Evolutionary conservation across 2,113 vertebrate species (phyloP).

Genomic region (Ceuthmochares aereus): DNA sequence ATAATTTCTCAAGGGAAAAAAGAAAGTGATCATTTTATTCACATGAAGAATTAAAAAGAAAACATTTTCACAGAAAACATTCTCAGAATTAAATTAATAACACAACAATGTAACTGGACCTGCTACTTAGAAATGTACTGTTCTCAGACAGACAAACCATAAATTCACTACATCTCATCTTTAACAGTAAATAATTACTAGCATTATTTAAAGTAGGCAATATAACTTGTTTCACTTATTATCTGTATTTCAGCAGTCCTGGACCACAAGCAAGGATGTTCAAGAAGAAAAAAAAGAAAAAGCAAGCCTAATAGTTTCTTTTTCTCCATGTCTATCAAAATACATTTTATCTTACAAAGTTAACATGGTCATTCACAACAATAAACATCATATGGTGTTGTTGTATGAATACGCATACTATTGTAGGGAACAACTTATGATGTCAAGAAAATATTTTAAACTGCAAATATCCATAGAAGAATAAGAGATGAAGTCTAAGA

Average conservation of each 20-base stretch:
- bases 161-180: neutral
- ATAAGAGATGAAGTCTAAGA: neutral
- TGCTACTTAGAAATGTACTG: neutral
- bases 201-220: neutral
- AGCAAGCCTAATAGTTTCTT: neutral
- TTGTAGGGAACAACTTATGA: neutral
- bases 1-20: neutral
- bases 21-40: neutral
- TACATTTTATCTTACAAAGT: neutral
- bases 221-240: neutral
- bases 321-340: neutral
- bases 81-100: neutral
- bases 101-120: neutral
- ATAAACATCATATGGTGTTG: neutral
- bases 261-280: neutral
- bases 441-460: neutral
- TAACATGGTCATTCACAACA: neutral
- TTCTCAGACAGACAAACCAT: neutral
- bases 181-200: neutral
- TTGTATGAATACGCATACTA: neutral
- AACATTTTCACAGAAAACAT: neutral
- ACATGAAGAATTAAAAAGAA: neutral
- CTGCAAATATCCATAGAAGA: neutral
- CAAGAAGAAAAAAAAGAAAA: neutral
- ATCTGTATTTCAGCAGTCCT: neutral